phyloP scores from a whole-genome alignment of 2,113 vertebrate genomes.

The Carollia perspicillata region DNA sequence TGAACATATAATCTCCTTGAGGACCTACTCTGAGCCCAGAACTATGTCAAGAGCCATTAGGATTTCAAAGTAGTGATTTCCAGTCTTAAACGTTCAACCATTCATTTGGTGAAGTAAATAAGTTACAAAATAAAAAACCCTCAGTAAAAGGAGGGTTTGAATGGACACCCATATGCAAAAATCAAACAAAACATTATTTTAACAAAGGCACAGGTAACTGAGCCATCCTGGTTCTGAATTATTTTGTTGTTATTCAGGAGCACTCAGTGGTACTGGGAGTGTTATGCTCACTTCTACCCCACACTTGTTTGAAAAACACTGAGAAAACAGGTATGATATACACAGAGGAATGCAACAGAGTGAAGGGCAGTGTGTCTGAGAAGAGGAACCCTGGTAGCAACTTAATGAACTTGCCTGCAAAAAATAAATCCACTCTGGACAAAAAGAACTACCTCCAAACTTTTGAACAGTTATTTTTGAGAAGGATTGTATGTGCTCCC shows the following conservation, averaged over 20 bases:
- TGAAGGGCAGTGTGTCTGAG: background rate
- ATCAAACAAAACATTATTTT: background rate
- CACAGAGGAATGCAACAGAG: background rate
- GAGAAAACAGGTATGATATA: background rate
- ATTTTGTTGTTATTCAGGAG: background rate
- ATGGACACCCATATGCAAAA: background rate
- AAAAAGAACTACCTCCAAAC: background rate
- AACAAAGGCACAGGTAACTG: background rate
- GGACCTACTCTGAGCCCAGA: background rate
- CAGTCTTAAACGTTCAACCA: background rate
- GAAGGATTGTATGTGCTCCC: background rate
- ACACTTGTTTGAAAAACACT: background rate
- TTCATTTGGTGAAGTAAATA: background rate
- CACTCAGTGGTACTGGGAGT: background rate
- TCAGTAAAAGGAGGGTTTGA: background rate
- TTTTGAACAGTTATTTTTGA: background rate
- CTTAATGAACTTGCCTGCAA: background rate
- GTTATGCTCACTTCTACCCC: background rate
- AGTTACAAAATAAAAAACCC: slow-evolving; percentile 21
- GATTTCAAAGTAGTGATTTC: background rate
- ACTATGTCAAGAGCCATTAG: background rate
- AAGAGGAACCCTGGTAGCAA: background rate
- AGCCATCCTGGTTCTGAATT: background rate
- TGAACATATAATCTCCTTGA: background rate
- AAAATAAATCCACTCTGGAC: background rate